Evolutionary conservation across 1,140 invertebrate species (phyloP).

Genomic region (Cataglyphis hispanica): DNA sequence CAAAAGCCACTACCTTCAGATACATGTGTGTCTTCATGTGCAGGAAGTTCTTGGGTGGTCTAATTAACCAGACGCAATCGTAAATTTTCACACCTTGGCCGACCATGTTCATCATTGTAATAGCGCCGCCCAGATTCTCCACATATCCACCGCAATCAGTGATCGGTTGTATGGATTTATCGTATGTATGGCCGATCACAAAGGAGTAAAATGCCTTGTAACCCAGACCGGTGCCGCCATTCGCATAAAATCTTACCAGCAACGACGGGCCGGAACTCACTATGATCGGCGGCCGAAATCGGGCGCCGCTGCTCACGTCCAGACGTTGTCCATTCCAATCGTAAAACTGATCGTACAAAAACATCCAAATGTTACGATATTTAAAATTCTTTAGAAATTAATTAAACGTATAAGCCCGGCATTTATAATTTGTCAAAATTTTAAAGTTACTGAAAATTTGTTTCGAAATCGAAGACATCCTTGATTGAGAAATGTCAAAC

Average conservation of each 20-base stretch:
- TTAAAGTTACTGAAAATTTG: background rate
- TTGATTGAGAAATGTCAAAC: background rate
- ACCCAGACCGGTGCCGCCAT: constrained; percentile 90
- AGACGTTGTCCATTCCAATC: constrained; percentile 90
- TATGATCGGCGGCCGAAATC: constrained; percentile 90
- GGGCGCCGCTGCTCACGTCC: constrained; percentile 89
- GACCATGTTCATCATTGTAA: constrained; percentile 93
- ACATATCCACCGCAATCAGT: constrained; percentile 92
- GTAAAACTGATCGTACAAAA: constrained; percentile 87
- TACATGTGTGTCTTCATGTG: constrained; percentile 91
- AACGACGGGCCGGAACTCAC: constrained; percentile 89
- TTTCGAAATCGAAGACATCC: background rate
- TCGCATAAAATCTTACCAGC: constrained; percentile 90
- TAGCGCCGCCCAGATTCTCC: constrained; percentile 91
- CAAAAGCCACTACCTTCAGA: constrained; percentile 89
- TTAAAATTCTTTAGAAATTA: background rate
- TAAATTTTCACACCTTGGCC: constrained; percentile 88
- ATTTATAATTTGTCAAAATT: background rate
- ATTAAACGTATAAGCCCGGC: background rate
- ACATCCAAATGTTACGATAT: background rate
- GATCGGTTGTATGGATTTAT: constrained; percentile 87
- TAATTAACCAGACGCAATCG: constrained; percentile 92
- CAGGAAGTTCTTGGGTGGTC: constrained; percentile 89
- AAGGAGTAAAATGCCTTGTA: constrained; percentile 91
- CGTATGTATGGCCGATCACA: constrained; percentile 86